These are phyloP conservation scores for Perdita meconis DNA, from an alignment of 2,888 invertebrate species.

Conservation along the genomic window DNA sequence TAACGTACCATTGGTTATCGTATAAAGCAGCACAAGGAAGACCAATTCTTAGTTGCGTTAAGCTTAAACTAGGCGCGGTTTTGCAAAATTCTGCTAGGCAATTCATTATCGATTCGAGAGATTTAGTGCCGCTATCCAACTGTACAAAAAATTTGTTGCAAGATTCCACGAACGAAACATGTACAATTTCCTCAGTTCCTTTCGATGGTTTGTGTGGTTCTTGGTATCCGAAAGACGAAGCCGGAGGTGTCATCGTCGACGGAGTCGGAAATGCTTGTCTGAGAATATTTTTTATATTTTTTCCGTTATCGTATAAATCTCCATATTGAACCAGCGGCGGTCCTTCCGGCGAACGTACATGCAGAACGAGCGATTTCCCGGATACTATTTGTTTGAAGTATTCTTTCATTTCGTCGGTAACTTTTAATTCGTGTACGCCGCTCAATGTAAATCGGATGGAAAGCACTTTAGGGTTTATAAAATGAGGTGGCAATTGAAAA, in stretches of 20 bases:
- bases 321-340: constrained; percentile 91
- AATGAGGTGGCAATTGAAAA: constrained; percentile 90
- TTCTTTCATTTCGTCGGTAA: constrained; percentile 87
- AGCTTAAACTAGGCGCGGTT: constrained; percentile 82
- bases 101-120: constrained; percentile 88
- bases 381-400: constrained; percentile 89
- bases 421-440: constrained; percentile 87
- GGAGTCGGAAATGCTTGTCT: constrained; percentile 75
- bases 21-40: constrained; percentile 92
- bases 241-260: constrained; percentile 8
- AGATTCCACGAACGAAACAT: constrained; percentile 88
- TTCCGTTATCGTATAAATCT: constrained; percentile 87
- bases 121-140: constrained; percentile 86
- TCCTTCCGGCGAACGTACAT: constrained; percentile 89
- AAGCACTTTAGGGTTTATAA: constrained; percentile 89
- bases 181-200: constrained; percentile 75
- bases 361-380: constrained; percentile 87
- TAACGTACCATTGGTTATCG: constrained; percentile 89
- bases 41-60: constrained; percentile 85
- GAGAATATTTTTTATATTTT: constrained; percentile 87
- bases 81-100: constrained; percentile 88
- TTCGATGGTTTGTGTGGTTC: constrained; percentile 63
- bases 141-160: constrained; percentile 91
- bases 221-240: constrained; percentile 59
- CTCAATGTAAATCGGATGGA: constrained; percentile 91